Conservation (phyloP, 2,113 vertebrate genomes). For the Eulemur rufifrons region DNA sequence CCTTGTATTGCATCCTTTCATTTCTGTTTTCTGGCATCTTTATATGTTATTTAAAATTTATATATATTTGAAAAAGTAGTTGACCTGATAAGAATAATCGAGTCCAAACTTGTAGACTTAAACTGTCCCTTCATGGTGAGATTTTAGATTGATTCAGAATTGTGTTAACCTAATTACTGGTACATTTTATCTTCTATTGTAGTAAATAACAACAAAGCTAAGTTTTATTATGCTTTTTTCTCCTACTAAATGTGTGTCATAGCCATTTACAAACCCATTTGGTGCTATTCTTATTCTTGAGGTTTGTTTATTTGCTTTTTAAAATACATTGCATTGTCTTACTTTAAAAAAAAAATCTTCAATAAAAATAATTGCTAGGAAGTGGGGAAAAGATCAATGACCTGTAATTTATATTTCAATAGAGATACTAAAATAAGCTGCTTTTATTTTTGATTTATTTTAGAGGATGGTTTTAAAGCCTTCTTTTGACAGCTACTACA, state of each 20-base stretch:
- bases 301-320: conserved; percentile 65
- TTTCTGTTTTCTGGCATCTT: neutral
- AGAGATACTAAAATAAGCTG: conserved; percentile 74
- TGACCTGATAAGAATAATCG: neutral
- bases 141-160: neutral
- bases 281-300: conserved; percentile 43
- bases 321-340: conserved; percentile 63
- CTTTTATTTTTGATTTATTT: conserved; percentile 75
- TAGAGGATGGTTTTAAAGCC: conserved; percentile 66
- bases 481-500: conserved; percentile 68
- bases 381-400: conserved; percentile 60
- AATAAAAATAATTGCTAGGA: conserved; percentile 76
- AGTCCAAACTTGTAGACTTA: neutral
- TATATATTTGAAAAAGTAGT: neutral
- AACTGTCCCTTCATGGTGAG: neutral
- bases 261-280: conserved; percentile 46
- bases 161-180: neutral
- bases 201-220: conserved; percentile 27
- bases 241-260: neutral
- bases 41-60: neutral
- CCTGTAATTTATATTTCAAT: conserved; percentile 75
- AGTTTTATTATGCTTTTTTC: conserved; percentile 7
- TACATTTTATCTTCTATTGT: neutral
- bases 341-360: conserved; percentile 27
- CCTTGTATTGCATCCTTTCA: neutral